Evolutionary conservation across 1,140 invertebrate species (phyloP).

Genomic region (Neodiprion virginianus): DNA sequence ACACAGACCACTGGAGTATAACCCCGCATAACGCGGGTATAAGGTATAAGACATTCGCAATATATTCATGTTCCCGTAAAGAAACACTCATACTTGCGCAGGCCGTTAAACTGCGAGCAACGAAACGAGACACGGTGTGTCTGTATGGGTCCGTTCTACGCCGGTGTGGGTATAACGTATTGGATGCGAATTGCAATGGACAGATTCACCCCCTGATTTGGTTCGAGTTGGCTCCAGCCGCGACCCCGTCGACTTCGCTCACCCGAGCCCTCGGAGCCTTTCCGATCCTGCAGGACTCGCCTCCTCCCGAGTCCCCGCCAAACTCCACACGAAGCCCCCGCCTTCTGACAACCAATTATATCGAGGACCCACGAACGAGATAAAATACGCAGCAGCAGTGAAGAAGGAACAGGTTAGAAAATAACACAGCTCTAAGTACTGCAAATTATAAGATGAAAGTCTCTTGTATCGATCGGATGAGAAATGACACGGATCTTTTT

Average conservation of each 20-base stretch:
- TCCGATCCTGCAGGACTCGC: neutral
- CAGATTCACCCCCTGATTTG: conserved; percentile 19
- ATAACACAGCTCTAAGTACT: no score
- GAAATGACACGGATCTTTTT: no score
- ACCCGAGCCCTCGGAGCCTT: neutral
- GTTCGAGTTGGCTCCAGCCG: neutral
- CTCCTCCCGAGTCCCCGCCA: neutral
- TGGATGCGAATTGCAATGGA: conserved; percentile 18
- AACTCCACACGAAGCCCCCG: neutral
- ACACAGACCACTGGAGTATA: neutral
- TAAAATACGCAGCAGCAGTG: neutral
- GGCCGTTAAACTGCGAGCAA: no score
- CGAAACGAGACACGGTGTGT: no score
- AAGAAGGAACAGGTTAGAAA: no score
- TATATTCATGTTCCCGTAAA: no score
- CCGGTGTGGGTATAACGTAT: conserved; percentile 13
- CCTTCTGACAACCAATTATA: conserved; percentile 6
- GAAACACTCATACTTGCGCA: no score
- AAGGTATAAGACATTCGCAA: neutral
- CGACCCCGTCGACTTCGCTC: neutral
- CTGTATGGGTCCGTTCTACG: no score
- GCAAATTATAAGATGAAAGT: no score
- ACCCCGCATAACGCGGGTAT: neutral
- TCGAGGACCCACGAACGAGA: neutral
- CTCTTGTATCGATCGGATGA: no score